These are phyloP conservation scores for Zoanthus solanderi DNA, from an alignment of 92 coral and sea anemone species.

Conservation along the genomic window DNA sequence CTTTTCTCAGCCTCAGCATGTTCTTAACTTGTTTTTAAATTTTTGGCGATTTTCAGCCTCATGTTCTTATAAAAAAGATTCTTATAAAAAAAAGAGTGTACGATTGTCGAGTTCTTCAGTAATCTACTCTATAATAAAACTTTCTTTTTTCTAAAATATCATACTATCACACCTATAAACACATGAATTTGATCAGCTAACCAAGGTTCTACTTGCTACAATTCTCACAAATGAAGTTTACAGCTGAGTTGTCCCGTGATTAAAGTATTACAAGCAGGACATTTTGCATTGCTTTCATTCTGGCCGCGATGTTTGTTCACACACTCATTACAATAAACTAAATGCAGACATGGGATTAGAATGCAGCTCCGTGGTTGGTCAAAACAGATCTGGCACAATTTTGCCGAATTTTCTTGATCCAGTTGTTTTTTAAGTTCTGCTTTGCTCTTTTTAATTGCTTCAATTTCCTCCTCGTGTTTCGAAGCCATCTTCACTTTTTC, in stretches of 20 bases:
- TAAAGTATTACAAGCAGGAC: slow-evolving; percentile 6
- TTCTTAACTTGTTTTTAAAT: too few species aligned
- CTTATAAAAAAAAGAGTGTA: too few species aligned
- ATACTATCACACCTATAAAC: too few species aligned
- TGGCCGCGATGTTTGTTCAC: neutral
- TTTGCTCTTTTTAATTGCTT: neutral
- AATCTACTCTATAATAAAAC: too few species aligned
- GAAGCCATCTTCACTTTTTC: neutral
- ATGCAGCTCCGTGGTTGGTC: neutral
- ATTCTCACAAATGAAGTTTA: neutral
- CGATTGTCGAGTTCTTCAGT: too few species aligned
- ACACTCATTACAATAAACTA: neutral
- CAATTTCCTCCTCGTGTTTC: neutral
- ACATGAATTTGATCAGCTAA: too few species aligned
- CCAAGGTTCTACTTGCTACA: too few species aligned
- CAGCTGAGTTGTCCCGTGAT: neutral
- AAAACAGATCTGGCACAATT: slow-evolving; percentile 2
- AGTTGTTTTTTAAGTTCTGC: neutral
- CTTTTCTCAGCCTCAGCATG: too few species aligned
- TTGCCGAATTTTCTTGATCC: neutral
- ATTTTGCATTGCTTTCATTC: neutral
- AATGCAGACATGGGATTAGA: slow-evolving; percentile 1
- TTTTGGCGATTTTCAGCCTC: too few species aligned
- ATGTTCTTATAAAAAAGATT: too few species aligned
- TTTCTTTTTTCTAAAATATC: too few species aligned